Conservation (phyloP, 2,113 vertebrate genomes). For the Macrotis lagotis region DNA sequence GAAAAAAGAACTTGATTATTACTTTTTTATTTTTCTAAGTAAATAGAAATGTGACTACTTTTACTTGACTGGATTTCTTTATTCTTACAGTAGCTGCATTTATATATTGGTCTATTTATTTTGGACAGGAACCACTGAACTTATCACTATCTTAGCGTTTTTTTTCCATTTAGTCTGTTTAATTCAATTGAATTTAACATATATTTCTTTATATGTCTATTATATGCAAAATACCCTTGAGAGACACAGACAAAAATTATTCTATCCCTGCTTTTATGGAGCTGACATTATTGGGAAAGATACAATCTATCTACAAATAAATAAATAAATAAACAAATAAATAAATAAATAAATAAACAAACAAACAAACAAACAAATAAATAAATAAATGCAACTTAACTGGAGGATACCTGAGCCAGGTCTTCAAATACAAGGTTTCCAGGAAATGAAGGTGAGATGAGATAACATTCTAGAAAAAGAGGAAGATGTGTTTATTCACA, state of each 20-base stretch:
- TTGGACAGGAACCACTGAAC: background rate
- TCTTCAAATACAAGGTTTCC: background rate
- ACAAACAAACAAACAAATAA: background rate
- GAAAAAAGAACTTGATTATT: background rate
- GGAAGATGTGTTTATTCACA: background rate
- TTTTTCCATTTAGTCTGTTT: background rate
- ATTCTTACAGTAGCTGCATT: background rate
- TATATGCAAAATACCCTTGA: background rate
- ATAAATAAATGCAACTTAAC: background rate
- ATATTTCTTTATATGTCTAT: background rate
- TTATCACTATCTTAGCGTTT: background rate
- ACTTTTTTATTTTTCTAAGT: background rate
- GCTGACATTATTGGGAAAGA: background rate
- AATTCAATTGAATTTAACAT: background rate
- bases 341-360: too few species aligned
- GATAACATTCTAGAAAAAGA: background rate
- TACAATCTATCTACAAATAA: background rate
- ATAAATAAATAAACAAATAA: background rate
- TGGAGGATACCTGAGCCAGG: background rate
- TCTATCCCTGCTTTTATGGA: background rate
- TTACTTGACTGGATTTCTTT: background rate
- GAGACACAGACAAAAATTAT: background rate
- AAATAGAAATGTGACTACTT: background rate
- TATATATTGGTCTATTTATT: background rate
- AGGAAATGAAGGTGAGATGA: background rate